Percentiles rank a stretch among this genome's conserved stretches.
These are phyloP conservation scores for Cyaniris semiargus DNA, from an alignment of 2,888 invertebrate genomes.

Conservation along the genomic window DNA sequence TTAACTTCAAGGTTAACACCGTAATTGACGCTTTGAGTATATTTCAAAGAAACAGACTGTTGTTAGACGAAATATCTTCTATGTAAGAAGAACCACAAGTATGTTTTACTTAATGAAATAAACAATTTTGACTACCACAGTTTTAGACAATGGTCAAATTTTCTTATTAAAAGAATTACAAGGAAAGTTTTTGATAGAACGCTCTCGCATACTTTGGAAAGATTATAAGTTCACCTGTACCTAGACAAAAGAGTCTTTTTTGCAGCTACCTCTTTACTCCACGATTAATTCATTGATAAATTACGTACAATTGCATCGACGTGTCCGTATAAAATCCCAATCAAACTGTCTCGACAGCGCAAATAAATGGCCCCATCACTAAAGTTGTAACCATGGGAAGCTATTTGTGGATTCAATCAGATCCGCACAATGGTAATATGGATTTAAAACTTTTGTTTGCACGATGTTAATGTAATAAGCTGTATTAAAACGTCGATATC, in stretches of 20 bases:
- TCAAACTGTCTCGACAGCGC: constrained; percentile 40
- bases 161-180: background rate
- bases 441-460: constrained; percentile 57
- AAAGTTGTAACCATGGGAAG: constrained; percentile 63
- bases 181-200: background rate
- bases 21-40: background rate
- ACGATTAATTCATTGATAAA: constrained; percentile 13
- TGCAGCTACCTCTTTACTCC: background rate
- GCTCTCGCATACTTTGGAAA: too few relatives aligned
- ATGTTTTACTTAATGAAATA: background rate
- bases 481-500: constrained; percentile 22
- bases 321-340: background rate
- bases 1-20: background rate
- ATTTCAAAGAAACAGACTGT: background rate
- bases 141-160: too few relatives aligned
- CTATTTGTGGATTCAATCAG: constrained; percentile 78
- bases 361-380: constrained; percentile 48
- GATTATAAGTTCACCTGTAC: background rate
- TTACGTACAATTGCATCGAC: constrained; percentile 7
- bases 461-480: constrained; percentile 18
- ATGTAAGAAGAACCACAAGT: background rate
- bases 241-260: background rate
- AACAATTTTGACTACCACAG: too few relatives aligned
- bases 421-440: constrained; percentile 69
- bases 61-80: background rate